Percentiles rank a stretch among this genome's conserved stretches.
These are phyloP conservation scores for Berghia stephanieae DNA, from an alignment of 1,140 invertebrate species.

Conservation along the genomic window DNA sequence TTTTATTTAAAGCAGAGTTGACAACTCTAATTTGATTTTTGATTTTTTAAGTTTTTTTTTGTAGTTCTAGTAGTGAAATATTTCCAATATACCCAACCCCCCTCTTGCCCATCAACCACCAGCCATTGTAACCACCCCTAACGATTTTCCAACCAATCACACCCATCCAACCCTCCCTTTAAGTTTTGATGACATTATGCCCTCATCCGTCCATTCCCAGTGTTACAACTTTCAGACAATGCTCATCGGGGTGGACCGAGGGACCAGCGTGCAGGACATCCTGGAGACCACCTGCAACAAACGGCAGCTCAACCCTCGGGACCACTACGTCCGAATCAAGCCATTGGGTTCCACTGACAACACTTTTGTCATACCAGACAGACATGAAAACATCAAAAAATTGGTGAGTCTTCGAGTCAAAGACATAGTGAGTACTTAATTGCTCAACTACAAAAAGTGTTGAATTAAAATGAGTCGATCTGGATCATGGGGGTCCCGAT, in stretches of 20 bases:
- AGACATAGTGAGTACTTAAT: too few relatives aligned
- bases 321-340: conserved; percentile 95
- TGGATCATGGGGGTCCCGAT: too few relatives aligned
- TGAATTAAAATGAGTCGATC: too few relatives aligned
- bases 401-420: conserved; percentile 92
- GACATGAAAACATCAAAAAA: conserved; percentile 94
- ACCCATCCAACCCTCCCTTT: too few relatives aligned
- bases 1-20: too few relatives aligned
- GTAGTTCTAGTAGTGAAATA: background rate
- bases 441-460: too few relatives aligned
- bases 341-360: conserved; percentile 70
- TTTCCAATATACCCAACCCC: too few relatives aligned
- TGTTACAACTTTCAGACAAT: conserved; percentile 67
- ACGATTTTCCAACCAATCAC: too few relatives aligned
- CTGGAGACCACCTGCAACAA: conserved; percentile 89
- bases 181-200: too few relatives aligned
- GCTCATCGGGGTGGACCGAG: conserved; percentile 77
- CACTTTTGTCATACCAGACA: conserved; percentile 76
- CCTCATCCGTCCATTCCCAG: conserved; percentile 34
- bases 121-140: too few relatives aligned
- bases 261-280: conserved; percentile 95
- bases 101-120: too few relatives aligned
- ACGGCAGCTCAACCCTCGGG: conserved; percentile 89
- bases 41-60: background rate
- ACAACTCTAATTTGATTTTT: too few relatives aligned